Conservation (phyloP, 2,888 invertebrate species). For the Ypsolopha sequella region DNA sequence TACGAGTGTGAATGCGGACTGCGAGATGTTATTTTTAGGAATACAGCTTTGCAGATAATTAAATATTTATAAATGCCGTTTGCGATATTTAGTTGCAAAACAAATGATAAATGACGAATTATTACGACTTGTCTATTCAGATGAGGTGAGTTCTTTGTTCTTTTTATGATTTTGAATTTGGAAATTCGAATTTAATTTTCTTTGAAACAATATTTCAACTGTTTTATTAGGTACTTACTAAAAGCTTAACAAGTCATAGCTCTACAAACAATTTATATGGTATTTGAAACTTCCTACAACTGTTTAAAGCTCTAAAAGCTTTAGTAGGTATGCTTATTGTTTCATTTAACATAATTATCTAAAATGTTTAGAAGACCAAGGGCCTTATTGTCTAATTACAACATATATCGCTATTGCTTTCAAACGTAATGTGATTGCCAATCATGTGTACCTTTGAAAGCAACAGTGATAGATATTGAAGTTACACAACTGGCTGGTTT, state of each 20-base stretch:
- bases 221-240: not conserved
- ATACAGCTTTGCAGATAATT: conserved; percentile 66
- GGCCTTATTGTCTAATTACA: too few relatives aligned
- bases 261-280: conserved; percentile 3
- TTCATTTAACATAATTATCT: too few relatives aligned
- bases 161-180: conserved; percentile 21
- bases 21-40: conserved; percentile 64
- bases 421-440: too few relatives aligned
- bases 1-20: conserved; percentile 62
- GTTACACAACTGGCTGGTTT: too few relatives aligned
- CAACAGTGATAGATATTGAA: too few relatives aligned
- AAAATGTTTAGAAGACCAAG: too few relatives aligned
- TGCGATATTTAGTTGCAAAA: conserved; percentile 17
- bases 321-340: too few relatives aligned
- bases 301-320: too few relatives aligned
- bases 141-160: conserved; percentile 48
- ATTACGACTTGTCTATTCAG: conserved; percentile 16
- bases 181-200: not conserved
- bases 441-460: too few relatives aligned
- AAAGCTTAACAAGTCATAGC: not conserved
- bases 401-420: too few relatives aligned
- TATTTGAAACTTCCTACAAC: not conserved
- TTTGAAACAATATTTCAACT: not conserved
- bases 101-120: conserved; percentile 26
- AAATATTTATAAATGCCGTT: conserved; percentile 62